A percentile compares a stretch with the other conserved stretches of the same genome.
Conservation (phyloP, 2,797 vertebrate genomes). For the Zalophus californianus region DNA sequence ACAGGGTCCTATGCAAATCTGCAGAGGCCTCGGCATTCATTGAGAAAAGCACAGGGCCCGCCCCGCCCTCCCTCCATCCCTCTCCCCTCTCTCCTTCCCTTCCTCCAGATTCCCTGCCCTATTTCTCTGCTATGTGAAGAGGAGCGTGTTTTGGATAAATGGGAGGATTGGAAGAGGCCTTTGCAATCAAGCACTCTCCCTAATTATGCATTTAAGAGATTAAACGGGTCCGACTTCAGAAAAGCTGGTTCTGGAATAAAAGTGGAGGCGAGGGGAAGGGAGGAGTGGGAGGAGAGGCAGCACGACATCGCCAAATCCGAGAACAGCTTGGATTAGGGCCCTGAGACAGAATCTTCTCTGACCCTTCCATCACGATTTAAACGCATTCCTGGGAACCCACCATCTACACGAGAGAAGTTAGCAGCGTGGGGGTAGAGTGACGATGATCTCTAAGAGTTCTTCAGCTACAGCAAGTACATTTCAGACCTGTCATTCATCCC, state of each 20-base stretch:
- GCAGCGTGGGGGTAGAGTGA: no score
- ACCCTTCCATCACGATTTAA: not conserved
- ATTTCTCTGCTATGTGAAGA: conserved; percentile 56
- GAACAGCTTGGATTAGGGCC: not conserved
- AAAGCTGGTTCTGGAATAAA: conserved; percentile 57
- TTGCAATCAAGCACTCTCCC: conserved; percentile 62
- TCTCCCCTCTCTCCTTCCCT: no score
- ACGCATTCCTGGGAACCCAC: conserved; percentile 8
- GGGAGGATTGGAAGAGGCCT: conserved; percentile 39
- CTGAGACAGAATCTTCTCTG: not conserved
- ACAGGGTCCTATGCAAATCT: conserved; percentile 83
- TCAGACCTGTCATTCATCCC: not conserved
- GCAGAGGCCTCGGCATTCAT: conserved; percentile 77
- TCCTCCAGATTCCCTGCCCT: conserved; percentile 53
- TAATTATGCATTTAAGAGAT: conserved; percentile 65
- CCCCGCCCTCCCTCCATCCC: not conserved
- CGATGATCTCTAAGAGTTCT: not conserved
- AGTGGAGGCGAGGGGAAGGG: not conserved
- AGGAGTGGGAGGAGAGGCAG: not conserved
- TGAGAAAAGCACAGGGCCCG: conserved; percentile 81
- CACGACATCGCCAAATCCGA: not conserved
- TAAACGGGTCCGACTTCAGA: conserved; percentile 41
- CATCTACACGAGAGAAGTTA: not conserved
- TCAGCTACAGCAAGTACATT: not conserved
- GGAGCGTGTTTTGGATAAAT: conserved; percentile 64